phyloP scores from a whole-genome alignment of 2,113 vertebrate genomes.

The Pterocles orientalis region DNA sequence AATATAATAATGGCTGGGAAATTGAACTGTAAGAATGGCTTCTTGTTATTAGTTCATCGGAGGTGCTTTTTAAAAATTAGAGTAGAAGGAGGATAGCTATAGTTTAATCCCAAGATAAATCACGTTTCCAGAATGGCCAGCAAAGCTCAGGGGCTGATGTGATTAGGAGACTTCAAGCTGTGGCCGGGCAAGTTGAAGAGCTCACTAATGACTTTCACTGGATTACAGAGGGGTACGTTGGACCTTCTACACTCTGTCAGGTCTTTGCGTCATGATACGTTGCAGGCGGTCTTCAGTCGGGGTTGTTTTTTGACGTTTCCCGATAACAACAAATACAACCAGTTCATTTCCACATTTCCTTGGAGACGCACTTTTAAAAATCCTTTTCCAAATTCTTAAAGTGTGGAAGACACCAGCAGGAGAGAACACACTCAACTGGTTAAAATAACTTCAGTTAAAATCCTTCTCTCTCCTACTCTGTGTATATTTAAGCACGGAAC shows the following conservation, averaged over 20 bases:
- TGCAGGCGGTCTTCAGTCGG: neutral
- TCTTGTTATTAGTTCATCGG: neutral
- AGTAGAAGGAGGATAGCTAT: neutral
- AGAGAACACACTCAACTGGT: neutral
- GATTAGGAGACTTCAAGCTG: conserved; percentile 3
- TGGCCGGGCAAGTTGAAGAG: neutral
- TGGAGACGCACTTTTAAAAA: neutral
- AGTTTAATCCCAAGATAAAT: conserved; percentile 50
- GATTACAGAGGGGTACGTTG: neutral
- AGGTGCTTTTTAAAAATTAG: conserved; percentile 46
- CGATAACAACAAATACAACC: neutral
- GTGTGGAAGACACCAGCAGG: neutral
- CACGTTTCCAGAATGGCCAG: neutral
- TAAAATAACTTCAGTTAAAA: neutral
- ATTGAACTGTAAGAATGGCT: conserved; percentile 19
- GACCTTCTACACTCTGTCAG: neutral
- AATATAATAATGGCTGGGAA: conserved; percentile 37
- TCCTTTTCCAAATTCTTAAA: neutral
- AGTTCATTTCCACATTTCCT: neutral
- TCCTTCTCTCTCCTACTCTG: conserved; percentile 2
- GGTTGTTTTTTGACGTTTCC: neutral
- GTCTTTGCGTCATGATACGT: neutral
- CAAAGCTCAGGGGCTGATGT: neutral
- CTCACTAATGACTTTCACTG: neutral
- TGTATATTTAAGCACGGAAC: neutral